Evolutionary conservation across 2,113 vertebrate genomes (phyloP).

Genomic region (Hippocampus mohnikei): DNA sequence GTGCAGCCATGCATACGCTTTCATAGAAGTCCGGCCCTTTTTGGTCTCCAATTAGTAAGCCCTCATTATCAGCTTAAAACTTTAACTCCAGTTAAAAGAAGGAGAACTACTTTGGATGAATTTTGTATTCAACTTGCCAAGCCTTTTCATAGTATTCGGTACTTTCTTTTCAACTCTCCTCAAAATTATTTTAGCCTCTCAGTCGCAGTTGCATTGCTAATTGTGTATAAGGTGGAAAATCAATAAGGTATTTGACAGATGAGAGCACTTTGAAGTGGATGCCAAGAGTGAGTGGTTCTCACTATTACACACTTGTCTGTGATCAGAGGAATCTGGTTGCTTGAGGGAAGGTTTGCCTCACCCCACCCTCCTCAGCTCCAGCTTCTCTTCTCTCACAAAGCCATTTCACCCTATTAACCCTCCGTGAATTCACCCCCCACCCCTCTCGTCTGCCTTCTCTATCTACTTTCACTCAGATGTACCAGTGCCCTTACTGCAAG

Average conservation of each 20-base stretch:
- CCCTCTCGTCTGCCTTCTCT: constrained; percentile 4
- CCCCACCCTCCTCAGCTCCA: constrained; percentile 30
- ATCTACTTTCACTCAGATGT: constrained; percentile 76
- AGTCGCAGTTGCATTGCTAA: constrained; percentile 67
- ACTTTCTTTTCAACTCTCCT: constrained; percentile 41
- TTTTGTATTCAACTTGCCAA: constrained; percentile 33
- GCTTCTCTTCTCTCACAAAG: constrained; percentile 34
- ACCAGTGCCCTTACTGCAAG: constrained; percentile 98
- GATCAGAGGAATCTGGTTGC: constrained; percentile 60
- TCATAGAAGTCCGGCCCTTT: constrained; percentile 12
- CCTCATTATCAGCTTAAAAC: constrained; percentile 52
- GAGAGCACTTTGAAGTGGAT: constrained; percentile 74
- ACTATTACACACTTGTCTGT: constrained; percentile 57
- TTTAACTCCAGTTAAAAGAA: constrained; percentile 47
- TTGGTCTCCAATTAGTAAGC: constrained; percentile 28
- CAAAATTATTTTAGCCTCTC: constrained; percentile 59
- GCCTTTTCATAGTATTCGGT: constrained; percentile 50
- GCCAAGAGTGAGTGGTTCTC: constrained; percentile 59
- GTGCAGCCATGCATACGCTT: constrained; percentile 17
- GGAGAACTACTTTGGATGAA: constrained; percentile 35
- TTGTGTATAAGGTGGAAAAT: constrained; percentile 75
- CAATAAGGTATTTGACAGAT: constrained; percentile 75
- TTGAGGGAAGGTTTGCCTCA: constrained; percentile 32
- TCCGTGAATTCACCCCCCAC: constrained; percentile 8
- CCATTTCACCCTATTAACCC: constrained; percentile 43